These are phyloP conservation scores for Leptodon cayanensis DNA, from an alignment of 2,797 vertebrate genomes.

Conservation along the genomic window DNA sequence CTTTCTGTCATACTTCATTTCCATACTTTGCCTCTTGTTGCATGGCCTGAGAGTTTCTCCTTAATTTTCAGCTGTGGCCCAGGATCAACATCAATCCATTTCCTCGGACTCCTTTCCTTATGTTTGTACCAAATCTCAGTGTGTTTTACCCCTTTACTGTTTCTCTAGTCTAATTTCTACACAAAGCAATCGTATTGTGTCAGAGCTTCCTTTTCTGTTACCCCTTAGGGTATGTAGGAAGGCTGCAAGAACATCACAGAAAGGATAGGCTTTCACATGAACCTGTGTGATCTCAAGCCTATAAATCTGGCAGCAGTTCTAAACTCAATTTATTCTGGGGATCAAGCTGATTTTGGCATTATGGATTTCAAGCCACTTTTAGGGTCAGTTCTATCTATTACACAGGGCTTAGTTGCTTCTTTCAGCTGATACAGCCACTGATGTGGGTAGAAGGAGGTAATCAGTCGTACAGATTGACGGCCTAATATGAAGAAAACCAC, in stretches of 20 bases:
- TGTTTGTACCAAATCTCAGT: neutral
- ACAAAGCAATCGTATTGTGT: neutral
- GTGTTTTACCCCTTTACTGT: neutral
- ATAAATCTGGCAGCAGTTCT: neutral
- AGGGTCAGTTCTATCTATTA: neutral
- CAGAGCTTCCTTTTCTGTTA: neutral
- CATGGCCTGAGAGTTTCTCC: neutral
- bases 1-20: neutral
- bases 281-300: neutral
- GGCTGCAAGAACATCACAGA: neutral
- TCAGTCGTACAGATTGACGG: neutral
- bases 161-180: neutral
- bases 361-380: neutral
- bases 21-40: neutral
- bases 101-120: neutral
- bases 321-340: neutral
- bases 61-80: neutral
- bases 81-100: neutral
- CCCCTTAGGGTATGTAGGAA: neutral
- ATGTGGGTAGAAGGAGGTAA: neutral
- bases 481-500: neutral
- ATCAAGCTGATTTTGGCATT: neutral
- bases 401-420: neutral
- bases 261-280: neutral
- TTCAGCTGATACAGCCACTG: neutral